phyloP scores from a whole-genome alignment of 2,888 invertebrate genomes.

The Allygus modestus region DNA sequence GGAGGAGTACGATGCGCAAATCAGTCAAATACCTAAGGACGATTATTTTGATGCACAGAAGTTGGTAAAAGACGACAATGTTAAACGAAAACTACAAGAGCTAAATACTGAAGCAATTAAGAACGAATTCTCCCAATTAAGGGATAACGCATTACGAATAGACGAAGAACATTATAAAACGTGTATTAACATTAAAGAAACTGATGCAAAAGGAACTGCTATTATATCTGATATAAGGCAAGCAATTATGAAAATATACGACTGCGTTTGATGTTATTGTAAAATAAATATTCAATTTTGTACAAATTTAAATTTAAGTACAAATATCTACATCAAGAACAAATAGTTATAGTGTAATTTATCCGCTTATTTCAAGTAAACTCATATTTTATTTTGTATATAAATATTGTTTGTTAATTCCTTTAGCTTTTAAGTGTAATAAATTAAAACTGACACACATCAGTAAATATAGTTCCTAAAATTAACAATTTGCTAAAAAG shows the following conservation, averaged over 20 bases:
- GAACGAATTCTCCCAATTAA: not conserved
- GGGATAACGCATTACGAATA: not conserved
- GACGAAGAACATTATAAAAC: not conserved
- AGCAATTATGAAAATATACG: not conserved
- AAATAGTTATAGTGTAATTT: not conserved
- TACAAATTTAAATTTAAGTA: not conserved
- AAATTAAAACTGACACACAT: too few species aligned
- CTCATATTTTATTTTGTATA: not conserved
- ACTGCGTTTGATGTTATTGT: not conserved
- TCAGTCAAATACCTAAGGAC: not conserved
- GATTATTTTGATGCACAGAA: not conserved
- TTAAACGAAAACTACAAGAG: not conserved
- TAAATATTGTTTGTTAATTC: not conserved
- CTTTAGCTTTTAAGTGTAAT: too few species aligned
- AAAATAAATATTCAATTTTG: not conserved
- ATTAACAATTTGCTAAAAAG: too few species aligned
- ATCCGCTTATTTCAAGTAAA: not conserved
- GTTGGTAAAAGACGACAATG: not conserved
- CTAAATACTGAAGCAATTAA: not conserved
- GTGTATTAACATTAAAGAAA: not conserved
- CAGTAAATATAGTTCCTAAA: too few species aligned
- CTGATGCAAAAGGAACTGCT: not conserved
- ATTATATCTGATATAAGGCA: not conserved
- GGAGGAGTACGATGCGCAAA: not conserved
- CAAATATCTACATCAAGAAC: not conserved